Evolutionary conservation across 2,888 invertebrate genomes (phyloP).

Genomic region (Disparrhopalites patrizii): DNA sequence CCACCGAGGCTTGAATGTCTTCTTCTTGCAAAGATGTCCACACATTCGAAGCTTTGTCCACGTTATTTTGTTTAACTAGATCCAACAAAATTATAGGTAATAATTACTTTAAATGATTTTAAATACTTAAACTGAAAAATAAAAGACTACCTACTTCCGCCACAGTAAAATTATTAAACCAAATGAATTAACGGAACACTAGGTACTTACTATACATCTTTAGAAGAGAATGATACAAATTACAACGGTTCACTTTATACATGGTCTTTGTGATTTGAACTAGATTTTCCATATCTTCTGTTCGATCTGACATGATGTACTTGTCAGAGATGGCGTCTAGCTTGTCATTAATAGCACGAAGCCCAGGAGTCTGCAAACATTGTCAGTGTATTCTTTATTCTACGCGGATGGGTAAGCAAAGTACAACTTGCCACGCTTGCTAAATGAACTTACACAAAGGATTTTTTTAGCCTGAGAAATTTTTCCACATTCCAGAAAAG

Average conservation of each 20-base stretch:
- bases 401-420: no score
- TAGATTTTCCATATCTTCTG: slow-evolving; percentile 68
- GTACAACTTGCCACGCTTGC: no score
- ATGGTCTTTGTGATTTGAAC: slow-evolving; percentile 73
- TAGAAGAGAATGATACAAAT: slow-evolving; percentile 71
- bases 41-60: slow-evolving; percentile 69
- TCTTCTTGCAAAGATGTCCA: slow-evolving; percentile 86
- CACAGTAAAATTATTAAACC: no score
- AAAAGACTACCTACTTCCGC: no score
- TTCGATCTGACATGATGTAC: slow-evolving; percentile 60
- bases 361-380: slow-evolving; percentile 65
- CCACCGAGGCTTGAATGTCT: slow-evolving; percentile 64
- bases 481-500: slow-evolving; percentile 77
- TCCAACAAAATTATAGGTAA: no score
- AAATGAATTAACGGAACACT: background rate
- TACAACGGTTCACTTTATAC: slow-evolving; percentile 68
- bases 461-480: slow-evolving; percentile 76
- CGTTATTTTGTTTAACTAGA: slow-evolving; percentile 64
- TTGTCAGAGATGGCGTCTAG: slow-evolving; percentile 62
- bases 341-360: slow-evolving; percentile 64
- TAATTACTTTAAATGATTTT: background rate
- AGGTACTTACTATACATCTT: slow-evolving; percentile 60
- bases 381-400: no score
- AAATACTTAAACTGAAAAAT: background rate
- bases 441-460: slow-evolving; percentile 61